These are phyloP conservation scores for Encarsia formosa DNA, from an alignment of 2,888 invertebrate genomes.

Conservation along the genomic window DNA sequence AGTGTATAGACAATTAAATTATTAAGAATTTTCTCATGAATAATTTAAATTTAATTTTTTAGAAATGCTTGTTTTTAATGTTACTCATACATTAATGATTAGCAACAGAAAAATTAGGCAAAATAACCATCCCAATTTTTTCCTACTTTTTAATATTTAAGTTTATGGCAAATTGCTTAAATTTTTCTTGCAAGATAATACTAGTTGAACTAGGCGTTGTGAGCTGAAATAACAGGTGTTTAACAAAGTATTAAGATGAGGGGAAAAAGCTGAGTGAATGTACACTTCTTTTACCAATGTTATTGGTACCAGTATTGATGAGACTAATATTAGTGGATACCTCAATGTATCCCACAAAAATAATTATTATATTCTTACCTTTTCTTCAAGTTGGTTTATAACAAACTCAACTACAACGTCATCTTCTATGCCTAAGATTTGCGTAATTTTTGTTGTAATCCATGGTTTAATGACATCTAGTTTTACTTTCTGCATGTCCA, in stretches of 20 bases:
- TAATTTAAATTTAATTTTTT: constrained; percentile 2
- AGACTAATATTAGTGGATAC: constrained; percentile 18
- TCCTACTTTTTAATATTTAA: constrained; percentile 4
- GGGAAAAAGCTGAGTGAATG: constrained; percentile 52
- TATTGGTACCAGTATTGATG: constrained; percentile 24
- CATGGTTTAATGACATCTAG: constrained; percentile 97
- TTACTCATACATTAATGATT: constrained; percentile 7
- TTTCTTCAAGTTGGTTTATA: constrained; percentile 95
- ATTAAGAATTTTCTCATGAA: neutral
- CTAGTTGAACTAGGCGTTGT: constrained; percentile 30
- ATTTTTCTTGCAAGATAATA: constrained; percentile 22
- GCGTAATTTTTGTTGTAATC: constrained; percentile 96
- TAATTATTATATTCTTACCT: constrained; percentile 58
- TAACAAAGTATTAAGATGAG: constrained; percentile 48
- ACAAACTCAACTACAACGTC: constrained; percentile 99
- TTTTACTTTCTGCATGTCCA: constrained; percentile 98
- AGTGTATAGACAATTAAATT: too few species aligned
- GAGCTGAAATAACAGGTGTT: constrained; percentile 48
- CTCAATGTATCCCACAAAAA: constrained; percentile 14
- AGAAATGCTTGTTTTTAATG: constrained; percentile 4
- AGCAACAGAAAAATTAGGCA: constrained; percentile 22
- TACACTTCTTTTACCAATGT: constrained; percentile 27
- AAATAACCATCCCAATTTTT: constrained; percentile 12
- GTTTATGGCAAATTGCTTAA: constrained; percentile 18
- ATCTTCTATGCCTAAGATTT: constrained; percentile 95